Evolutionary conservation across 2,113 vertebrate species (phyloP).

Genomic region (Oreochromis niloticus): DNA sequence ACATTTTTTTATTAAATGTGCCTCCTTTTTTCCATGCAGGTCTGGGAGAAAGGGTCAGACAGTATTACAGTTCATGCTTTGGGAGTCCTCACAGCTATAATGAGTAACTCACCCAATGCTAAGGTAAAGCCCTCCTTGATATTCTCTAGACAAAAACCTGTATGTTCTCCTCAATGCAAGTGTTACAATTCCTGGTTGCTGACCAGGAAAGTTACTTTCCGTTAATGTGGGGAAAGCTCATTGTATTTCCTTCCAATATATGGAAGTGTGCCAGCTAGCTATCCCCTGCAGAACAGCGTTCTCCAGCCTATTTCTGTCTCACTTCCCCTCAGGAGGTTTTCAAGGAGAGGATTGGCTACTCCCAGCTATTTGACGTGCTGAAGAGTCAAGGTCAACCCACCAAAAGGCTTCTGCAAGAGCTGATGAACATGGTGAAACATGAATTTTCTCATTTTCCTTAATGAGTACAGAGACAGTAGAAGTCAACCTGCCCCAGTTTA

Average conservation of each 20-base stretch:
- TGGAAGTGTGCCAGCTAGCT: conserved; percentile 46
- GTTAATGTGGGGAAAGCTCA: background rate
- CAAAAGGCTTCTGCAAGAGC: conserved; percentile 86
- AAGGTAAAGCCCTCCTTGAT: conserved; percentile 77
- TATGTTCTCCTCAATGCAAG: background rate
- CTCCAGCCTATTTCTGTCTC: conserved; percentile 48
- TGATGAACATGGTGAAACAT: conserved; percentile 91
- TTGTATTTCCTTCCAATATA: background rate
- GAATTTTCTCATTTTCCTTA: background rate
- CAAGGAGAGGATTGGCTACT: conserved; percentile 93
- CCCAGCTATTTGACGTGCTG: conserved; percentile 88
- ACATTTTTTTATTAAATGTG: background rate
- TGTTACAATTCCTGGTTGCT: background rate
- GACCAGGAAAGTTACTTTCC: background rate
- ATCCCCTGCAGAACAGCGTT: conserved; percentile 17
- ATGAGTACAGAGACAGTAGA: background rate
- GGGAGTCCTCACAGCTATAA: conserved; percentile 88
- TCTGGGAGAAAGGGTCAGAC: conserved; percentile 74
- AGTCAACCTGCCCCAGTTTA: background rate
- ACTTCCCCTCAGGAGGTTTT: conserved; percentile 85
- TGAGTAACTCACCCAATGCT: conserved; percentile 89
- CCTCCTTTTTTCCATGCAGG: conserved; percentile 65
- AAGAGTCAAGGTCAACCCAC: conserved; percentile 90
- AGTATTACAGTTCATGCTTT: conserved; percentile 90
- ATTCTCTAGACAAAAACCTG: background rate